Base-by-base conservation (phyloP, 2,888 invertebrate species). In the Sinohyriopsis cumingii region DNA sequence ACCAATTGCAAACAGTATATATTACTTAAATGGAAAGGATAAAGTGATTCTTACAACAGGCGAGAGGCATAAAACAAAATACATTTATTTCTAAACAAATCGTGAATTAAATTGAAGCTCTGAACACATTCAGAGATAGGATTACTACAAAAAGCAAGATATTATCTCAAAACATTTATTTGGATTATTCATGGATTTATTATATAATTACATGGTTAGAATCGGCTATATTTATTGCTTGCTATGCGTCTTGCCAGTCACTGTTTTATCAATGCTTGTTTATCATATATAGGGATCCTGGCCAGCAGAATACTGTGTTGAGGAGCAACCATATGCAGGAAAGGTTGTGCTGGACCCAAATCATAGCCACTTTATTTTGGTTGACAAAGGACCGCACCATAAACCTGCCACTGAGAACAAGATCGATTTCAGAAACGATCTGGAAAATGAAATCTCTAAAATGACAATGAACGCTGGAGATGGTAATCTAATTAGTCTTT, bases 331-430 rank as follows among this genome's bases (percentile, higher is more conserved):
- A 45, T 59, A 53, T 19, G 59, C 28, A 56, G 66, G 68, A 55
- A 73, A 78, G 55, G 73, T 71, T 5, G 79, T 81, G 15, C 83
- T 90, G 15, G 90, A 90, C 72, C 84, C 86, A 6, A 90, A 90
- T 77, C 90, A 90, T 77, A 84, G 89, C 7, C 89, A 90, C 72
- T 90, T 90, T 77, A 83, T 90, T 19, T 78, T 90, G 66, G 88
- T 89, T 5, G 90, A 90, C 73, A 84, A 89, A 72, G 89, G 89
- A 18, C 87, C 87, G n/a, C 82, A 84, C 65, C 79, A 82, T 33
- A 67, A 81, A 72, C 88, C 82, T 79, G 86, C 81, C 20, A 80
- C 79, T n/a, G 89, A 89, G 25, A 25, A 25, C 25, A 25, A 25
- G 75, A 88, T 89, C n/a, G 71, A 75, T 7, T 84, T 88, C 72